Base-by-base conservation (phyloP, 1,140 invertebrate species). In the Triops longicaudatus region DNA sequence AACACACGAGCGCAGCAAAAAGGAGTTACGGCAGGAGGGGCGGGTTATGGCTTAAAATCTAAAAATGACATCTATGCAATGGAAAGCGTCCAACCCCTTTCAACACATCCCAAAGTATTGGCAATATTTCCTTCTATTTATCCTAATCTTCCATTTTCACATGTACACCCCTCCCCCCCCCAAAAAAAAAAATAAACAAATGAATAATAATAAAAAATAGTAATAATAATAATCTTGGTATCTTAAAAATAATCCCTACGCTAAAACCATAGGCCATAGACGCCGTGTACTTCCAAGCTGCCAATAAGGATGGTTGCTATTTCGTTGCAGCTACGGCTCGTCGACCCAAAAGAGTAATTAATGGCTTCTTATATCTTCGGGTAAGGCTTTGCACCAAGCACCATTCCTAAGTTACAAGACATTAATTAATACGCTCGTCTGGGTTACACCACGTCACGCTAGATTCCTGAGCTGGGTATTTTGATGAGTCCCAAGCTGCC, bases 401-500 rank as follows among this genome's bases (percentile, higher is more conserved):
- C 1, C 11, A 31, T 31, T 41, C 43, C 22, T 22, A n/a, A 31
- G 73, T 17, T 41, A 73, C n/a, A 22, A 73, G n/a, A 73, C 14
- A 2, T 27, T 37, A 26, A 26, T 75, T 75, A 28, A 10, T 28
- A 75, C 28, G 31, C 10, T 28, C 74, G 17, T 26, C n/a, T 22
- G 44, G 27, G 14, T 10, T 73, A 73, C 14, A 31, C n/a, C 26
- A 75, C 26, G 73, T 37, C 26, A 22, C 28, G 12, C 73, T 78
- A 86, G 85, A 79, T 90, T 73, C 90, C 90, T 28, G 87, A 86
- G n/a, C 84, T 89, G 80, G 90, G 90, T 26, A 81, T 91, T 1
- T 82, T 92, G 4, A 88, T 88, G 80, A 87, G 89, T 78, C 86
- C 86, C 31, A 88, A 88, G 79, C 83, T 91, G 73, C 90, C 91